These are phyloP conservation scores for Falco columbarius DNA, from an alignment of 2,797 vertebrate species.

Conservation along the genomic window DNA sequence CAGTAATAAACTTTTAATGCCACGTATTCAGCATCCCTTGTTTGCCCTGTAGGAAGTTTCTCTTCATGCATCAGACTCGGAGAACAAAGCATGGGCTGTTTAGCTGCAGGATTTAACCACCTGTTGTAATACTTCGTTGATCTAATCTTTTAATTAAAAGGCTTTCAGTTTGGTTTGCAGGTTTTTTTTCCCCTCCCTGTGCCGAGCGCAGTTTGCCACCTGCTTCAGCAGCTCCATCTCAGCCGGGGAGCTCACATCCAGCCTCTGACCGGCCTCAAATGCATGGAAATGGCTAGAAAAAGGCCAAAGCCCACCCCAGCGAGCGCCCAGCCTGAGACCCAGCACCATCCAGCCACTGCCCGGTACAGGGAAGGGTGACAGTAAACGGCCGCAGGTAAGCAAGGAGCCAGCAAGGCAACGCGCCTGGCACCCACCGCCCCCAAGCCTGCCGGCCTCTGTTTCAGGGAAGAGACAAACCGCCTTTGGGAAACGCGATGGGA, in stretches of 20 bases:
- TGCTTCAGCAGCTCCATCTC: neutral
- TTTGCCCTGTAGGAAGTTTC: conserved; percentile 16
- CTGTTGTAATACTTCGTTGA: conserved; percentile 44
- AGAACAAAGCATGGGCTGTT: conserved; percentile 60
- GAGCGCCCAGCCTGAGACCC: neutral
- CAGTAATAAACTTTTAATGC: neutral
- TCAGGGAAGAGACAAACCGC: neutral
- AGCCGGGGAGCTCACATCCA: neutral
- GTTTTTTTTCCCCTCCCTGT: neutral
- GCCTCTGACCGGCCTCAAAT: neutral
- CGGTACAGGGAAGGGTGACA: neutral
- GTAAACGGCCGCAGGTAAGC: neutral
- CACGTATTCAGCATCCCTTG: neutral
- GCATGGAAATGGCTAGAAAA: neutral
- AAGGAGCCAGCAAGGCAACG: neutral
- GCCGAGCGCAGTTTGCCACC: neutral
- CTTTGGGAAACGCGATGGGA: neutral
- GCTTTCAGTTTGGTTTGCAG: conserved; percentile 26
- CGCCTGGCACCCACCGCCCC: neutral
- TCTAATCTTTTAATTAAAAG: conserved; percentile 71
- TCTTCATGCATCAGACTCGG: neutral
- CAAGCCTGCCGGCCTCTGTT: neutral
- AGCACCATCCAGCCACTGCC: neutral
- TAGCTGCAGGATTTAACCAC: conserved; percentile 45
- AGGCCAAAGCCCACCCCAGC: neutral